These are phyloP conservation scores for Circaetus gallicus DNA, from an alignment of 2,113 vertebrate species.

Conservation along the genomic window DNA sequence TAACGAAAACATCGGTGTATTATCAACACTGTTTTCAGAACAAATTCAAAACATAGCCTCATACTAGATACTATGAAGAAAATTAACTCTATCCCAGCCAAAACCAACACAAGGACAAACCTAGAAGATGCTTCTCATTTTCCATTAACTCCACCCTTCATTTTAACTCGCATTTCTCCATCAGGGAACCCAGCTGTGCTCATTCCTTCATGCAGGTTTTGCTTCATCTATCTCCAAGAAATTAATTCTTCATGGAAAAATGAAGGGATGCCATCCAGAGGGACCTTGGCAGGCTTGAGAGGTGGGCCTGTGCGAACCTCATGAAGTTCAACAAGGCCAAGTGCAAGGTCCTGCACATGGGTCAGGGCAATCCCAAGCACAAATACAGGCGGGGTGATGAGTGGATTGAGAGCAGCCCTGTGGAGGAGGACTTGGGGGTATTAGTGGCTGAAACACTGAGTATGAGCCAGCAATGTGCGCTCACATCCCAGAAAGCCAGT, in stretches of 20 bases:
- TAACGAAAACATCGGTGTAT: not conserved
- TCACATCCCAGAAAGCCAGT: too few relatives aligned
- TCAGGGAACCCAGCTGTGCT: not conserved
- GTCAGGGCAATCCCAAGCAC: too few relatives aligned
- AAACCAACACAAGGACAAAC: not conserved
- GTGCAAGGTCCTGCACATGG: too few relatives aligned
- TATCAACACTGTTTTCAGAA: not conserved
- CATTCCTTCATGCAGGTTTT: not conserved
- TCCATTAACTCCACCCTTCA: not conserved
- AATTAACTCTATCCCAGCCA: not conserved
- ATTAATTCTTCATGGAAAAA: not conserved
- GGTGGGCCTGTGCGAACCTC: too few relatives aligned
- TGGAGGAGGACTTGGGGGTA: too few relatives aligned
- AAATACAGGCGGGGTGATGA: too few relatives aligned
- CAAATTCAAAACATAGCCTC: not conserved
- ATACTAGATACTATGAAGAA: not conserved
- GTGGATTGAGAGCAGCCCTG: too few relatives aligned
- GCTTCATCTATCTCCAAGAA: not conserved
- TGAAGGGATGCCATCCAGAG: too few relatives aligned
- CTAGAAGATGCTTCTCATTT: not conserved
- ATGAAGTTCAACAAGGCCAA: too few relatives aligned
- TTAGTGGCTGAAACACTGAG: too few relatives aligned
- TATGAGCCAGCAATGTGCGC: too few relatives aligned
- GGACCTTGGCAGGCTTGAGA: too few relatives aligned
- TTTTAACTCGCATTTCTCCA: not conserved